Evolutionary conservation across 2,888 invertebrate genomes (phyloP).

Genomic region (Ellobium chinense): DNA sequence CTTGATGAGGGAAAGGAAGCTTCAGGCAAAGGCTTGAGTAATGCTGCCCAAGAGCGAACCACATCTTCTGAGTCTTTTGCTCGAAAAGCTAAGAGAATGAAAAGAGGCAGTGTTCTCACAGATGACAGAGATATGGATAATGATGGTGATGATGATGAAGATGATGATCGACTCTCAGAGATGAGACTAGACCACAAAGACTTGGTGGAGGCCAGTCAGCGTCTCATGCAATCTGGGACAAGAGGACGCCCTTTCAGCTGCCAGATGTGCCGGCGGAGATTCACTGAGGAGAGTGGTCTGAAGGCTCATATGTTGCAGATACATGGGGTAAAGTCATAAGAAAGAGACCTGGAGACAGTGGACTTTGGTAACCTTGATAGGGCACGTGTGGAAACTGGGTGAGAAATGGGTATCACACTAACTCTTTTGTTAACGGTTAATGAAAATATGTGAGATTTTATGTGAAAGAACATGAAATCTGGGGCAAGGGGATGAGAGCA

Average conservation of each 20-base stretch:
- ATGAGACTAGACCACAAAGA: background rate
- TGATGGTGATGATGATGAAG: background rate
- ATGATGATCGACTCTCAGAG: conserved; percentile 1
- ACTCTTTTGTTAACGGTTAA: no score
- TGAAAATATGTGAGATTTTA: no score
- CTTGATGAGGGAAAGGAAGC: background rate
- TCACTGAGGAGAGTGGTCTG: conserved; percentile 33
- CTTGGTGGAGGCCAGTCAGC: background rate
- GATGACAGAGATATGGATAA: no score
- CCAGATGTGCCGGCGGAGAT: conserved; percentile 35
- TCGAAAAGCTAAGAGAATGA: background rate
- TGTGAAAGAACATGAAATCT: no score
- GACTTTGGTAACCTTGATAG: no score
- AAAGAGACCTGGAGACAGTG: no score
- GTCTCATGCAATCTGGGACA: conserved; percentile 37
- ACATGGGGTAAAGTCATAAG: conserved; percentile 29
- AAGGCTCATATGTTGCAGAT: conserved; percentile 26
- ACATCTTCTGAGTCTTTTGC: background rate
- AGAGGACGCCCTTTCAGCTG: conserved; percentile 42
- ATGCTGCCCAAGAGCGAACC: background rate
- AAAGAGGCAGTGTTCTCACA: background rate
- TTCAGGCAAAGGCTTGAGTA: background rate
- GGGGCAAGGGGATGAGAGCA: no score
- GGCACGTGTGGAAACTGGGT: no score
- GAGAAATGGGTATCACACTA: no score